Conservation (phyloP, 1,140 invertebrate genomes). For the Neodiprion virginianus region DNA sequence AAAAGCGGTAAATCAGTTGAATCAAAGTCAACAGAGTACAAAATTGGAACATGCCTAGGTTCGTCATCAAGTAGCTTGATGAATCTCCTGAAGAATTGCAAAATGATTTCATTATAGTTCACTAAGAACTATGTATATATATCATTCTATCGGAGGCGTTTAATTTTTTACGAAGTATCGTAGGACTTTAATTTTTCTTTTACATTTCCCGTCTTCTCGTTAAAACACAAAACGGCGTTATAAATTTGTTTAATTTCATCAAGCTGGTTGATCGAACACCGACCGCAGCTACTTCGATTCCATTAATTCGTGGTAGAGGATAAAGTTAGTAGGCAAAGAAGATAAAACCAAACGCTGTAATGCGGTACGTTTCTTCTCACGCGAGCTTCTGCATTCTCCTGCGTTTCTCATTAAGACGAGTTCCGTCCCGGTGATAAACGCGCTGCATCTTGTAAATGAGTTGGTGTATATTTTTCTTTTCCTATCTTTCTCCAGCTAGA, state of each 20-base stretch:
- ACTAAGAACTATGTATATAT: no score
- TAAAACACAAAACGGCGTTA: background rate
- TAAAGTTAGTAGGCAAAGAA: background rate
- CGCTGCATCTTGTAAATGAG: background rate
- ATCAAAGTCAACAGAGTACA: no score
- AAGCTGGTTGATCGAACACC: background rate
- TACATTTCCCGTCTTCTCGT: no score
- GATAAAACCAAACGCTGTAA: background rate
- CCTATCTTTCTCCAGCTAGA: background rate
- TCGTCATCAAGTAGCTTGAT: no score
- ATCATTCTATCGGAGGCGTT: no score
- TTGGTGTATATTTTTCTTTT: background rate
- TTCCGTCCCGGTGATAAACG: background rate
- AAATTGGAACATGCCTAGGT: no score
- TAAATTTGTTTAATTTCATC: background rate
- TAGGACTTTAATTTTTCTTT: no score
- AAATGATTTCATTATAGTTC: no score
- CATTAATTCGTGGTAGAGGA: background rate
- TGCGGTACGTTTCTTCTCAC: background rate
- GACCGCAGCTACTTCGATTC: background rate
- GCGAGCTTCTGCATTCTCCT: background rate
- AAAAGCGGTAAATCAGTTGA: no score
- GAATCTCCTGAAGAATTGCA: no score
- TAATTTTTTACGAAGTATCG: no score
- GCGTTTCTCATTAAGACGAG: conserved; percentile 1